A percentile compares a stretch with the other conserved stretches of the same genome.
These are phyloP conservation scores for Cairina moschata DNA, from an alignment of 2,113 vertebrate species.

Conservation along the genomic window DNA sequence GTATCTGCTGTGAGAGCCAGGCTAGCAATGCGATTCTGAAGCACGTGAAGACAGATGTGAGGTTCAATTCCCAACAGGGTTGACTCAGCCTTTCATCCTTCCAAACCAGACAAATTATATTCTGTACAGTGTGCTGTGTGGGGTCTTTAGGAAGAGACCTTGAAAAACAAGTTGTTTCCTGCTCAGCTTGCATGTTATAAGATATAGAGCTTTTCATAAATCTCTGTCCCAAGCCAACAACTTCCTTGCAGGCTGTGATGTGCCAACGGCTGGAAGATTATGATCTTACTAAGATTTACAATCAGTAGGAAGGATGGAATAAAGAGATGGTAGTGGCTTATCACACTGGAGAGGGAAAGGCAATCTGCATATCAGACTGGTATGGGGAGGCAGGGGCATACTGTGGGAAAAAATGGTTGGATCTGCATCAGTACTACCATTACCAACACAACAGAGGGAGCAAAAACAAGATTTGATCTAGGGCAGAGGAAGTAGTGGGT, in stretches of 20 bases:
- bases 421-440: not conserved
- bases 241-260: not conserved
- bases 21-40: constrained; percentile 30
- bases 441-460: not conserved
- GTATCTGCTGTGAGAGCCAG: constrained; percentile 10
- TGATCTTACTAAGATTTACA: not conserved
- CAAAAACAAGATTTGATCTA: not conserved
- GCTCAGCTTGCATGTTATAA: not conserved
- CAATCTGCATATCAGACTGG: not conserved
- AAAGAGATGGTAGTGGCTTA: not conserved
- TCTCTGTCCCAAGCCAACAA: constrained; percentile 2
- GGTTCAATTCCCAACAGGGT: constrained; percentile 38
- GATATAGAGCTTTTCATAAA: constrained; percentile 37
- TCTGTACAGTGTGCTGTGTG: constrained; percentile 48
- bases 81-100: constrained; percentile 62
- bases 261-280: constrained; percentile 40
- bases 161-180: constrained; percentile 54
- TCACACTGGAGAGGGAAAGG: not conserved
- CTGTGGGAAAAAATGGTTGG: not conserved
- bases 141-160: constrained; percentile 45
- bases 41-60: constrained; percentile 56
- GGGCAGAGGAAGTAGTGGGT: not conserved
- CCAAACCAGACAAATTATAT: constrained; percentile 27
- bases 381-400: not conserved
- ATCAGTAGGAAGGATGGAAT: constrained; percentile 5